Evolutionary conservation across 2,113 vertebrate genomes (phyloP).

Genomic region (Ammodytes marinus): DNA sequence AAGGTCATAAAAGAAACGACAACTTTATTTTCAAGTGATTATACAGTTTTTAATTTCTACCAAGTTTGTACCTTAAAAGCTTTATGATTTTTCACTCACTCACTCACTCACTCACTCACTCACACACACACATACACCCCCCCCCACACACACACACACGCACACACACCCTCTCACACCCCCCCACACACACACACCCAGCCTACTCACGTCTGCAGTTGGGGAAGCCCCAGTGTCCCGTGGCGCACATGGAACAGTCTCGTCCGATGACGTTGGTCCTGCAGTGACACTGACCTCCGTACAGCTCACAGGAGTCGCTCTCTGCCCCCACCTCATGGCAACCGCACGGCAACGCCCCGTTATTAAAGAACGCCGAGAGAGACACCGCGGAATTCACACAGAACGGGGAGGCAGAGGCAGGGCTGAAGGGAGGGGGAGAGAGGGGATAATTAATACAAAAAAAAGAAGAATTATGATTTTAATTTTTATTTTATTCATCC

Average conservation of each 20-base stretch:
- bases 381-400: conserved; percentile 89
- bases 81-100: too few species aligned
- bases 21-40: too few species aligned
- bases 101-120: too few species aligned
- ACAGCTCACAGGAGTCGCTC: conserved; percentile 88
- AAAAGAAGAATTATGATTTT: too few species aligned
- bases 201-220: conserved; percentile 92
- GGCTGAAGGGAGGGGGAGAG: conserved; percentile 76
- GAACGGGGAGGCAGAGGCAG: conserved; percentile 85
- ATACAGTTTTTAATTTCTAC: too few species aligned
- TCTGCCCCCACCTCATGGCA: conserved; percentile 92
- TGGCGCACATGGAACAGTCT: conserved; percentile 94
- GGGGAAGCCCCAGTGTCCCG: conserved; percentile 97
- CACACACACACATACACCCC: too few species aligned
- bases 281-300: conserved; percentile 93
- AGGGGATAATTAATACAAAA: not conserved
- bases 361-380: conserved; percentile 95
- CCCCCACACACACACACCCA: not conserved
- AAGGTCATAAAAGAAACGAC: too few species aligned
- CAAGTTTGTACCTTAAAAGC: too few species aligned
- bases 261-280: conserved; percentile 92
- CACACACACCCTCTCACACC: too few species aligned
- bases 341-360: conserved; percentile 90
- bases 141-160: too few species aligned
- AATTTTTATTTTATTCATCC: too few species aligned